These are phyloP conservation scores for Smutsia temminckii DNA, from an alignment of 2,797 vertebrate genomes.

Conservation along the genomic window DNA sequence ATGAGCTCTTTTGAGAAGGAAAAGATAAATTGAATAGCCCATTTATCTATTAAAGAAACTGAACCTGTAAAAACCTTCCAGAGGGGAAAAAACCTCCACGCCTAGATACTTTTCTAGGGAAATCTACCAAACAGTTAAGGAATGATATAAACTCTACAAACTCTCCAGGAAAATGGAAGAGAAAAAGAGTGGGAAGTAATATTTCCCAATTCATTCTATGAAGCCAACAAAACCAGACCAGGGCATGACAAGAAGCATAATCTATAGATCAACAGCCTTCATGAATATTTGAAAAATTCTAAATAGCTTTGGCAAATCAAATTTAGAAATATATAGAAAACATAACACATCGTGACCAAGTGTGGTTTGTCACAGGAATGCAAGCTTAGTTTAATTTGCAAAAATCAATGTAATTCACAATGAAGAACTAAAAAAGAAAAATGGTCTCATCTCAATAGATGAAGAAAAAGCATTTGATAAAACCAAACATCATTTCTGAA, in stretches of 20 bases:
- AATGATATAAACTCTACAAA: background rate
- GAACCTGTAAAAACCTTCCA: background rate
- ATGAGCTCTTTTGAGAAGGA: background rate
- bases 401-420: background rate
- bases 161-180: background rate
- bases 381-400: background rate
- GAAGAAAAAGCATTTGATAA: background rate
- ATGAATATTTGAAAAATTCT: background rate
- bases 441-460: background rate
- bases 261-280: background rate
- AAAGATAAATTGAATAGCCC: background rate
- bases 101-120: background rate
- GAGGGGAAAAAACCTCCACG: background rate
- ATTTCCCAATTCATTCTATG: background rate
- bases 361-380: background rate
- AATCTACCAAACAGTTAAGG: slow-evolving; percentile 3
- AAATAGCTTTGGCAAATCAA: background rate
- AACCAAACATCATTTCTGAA: background rate
- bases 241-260: slow-evolving; percentile 3
- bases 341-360: background rate
- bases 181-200: background rate
- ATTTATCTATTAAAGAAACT: background rate
- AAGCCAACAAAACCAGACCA: background rate
- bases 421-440: background rate
- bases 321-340: background rate